Base-by-base conservation (phyloP, 2,888 invertebrate genomes). In the Dysmachus trigonus region DNA sequence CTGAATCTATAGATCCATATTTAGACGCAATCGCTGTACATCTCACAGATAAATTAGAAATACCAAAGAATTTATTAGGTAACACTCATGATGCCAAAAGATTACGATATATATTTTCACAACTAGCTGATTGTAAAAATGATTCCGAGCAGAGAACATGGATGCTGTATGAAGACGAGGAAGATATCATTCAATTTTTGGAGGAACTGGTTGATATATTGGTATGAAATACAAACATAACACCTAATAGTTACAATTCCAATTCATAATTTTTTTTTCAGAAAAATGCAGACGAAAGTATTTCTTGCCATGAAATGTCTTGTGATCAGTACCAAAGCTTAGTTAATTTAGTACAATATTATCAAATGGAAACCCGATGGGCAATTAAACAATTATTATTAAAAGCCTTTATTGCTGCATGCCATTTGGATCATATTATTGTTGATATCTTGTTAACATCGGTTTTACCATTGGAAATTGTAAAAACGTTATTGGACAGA, bases 101-200 rank as follows among this genome's bases (percentile, higher is more conserved):
- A 31, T 94, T 98, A 91, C 95, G 96, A 91, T 95, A 96, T 74
- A 96, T 98, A 47, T 95, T 98, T 88, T 95, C 95, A 88, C 96
- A 98, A 88, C 92, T 98, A 88, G 96, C 96, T 1, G 96, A 95
- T 87, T 97, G 98, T 88, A 98, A 98, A 89, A 97, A 98, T 90
- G 98, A 98, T 91, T 97, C 98, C 0, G 98, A 99, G 90, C 98
- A 99, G 90, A 93, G 98, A 86, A 98, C 97, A 89, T 98, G 98
- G 98, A 97, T 97, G 91, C 93, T 98, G 38, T 97, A 98, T 91
- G 98, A 98, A 91, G 98, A 98, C 91, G 98, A 98, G 88, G 94
- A 95, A 87, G 96, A 96, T 89, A 98, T 98, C 90, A 95, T 95
- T 87, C 96, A 97, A 87, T 96, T 97, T 91, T 93, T 98, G 86